These are phyloP conservation scores for Apodemus speciosus DNA, from an alignment of 2,113 vertebrate species.

Conservation along the genomic window DNA sequence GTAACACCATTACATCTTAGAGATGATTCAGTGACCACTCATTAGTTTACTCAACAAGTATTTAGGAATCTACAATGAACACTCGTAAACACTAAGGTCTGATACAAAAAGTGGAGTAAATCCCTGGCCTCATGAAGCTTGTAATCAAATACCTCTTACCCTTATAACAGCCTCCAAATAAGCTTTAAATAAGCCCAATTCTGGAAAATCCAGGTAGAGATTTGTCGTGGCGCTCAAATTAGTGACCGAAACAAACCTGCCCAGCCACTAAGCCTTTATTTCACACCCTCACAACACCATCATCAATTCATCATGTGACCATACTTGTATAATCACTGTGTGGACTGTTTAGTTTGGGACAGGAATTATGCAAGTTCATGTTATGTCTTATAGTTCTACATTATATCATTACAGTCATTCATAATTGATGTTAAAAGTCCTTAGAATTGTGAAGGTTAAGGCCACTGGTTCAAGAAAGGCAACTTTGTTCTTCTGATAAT, in stretches of 20 bases:
- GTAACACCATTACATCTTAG: not conserved
- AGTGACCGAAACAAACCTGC: not conserved
- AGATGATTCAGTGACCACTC: not conserved
- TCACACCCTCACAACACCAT: not conserved
- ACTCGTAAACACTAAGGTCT: not conserved
- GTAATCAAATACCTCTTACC: not conserved
- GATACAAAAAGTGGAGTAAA: not conserved
- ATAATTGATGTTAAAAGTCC: not conserved
- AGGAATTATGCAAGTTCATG: not conserved
- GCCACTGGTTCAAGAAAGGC: not conserved
- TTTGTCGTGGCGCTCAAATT: not conserved
- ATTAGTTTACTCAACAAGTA: not conserved
- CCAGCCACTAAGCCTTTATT: not conserved
- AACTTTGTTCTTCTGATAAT: not conserved
- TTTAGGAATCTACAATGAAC: not conserved
- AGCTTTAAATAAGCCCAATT: not conserved
- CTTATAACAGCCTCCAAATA: not conserved
- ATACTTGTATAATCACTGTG: not conserved
- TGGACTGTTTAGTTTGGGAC: not conserved
- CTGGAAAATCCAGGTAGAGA: not conserved
- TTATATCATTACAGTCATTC: not conserved
- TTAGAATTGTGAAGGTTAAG: slow-evolving; percentile 26
- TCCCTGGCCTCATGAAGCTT: not conserved
- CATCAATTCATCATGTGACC: not conserved
- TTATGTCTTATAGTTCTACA: not conserved